These are phyloP conservation scores for Myiozetetes cayanensis DNA, from an alignment of 2,113 vertebrate species.

Conservation along the genomic window DNA sequence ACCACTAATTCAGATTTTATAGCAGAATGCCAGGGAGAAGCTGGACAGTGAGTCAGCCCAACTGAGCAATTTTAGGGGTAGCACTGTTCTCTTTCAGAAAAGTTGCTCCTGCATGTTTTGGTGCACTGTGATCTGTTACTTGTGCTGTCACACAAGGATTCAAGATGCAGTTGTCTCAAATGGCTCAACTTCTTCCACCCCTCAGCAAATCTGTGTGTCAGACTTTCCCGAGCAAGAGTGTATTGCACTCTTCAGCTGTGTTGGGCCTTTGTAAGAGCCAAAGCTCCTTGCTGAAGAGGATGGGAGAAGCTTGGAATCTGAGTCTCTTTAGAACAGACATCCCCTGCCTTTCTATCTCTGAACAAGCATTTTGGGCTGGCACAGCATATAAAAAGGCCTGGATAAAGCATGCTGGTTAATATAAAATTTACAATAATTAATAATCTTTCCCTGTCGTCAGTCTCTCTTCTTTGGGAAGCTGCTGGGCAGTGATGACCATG, in stretches of 20 bases:
- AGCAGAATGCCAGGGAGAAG: background rate
- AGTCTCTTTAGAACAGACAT: background rate
- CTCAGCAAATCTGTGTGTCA: background rate
- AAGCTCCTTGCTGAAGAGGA: background rate
- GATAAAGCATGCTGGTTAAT: background rate
- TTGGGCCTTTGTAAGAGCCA: background rate
- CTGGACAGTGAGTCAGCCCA: background rate
- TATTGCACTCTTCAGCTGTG: background rate
- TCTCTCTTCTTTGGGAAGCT: background rate
- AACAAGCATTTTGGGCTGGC: background rate
- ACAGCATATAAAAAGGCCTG: background rate
- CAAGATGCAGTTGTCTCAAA: background rate
- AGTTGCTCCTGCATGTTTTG: background rate
- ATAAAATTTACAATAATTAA: background rate
- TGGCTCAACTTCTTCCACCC: background rate
- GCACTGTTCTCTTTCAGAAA: background rate
- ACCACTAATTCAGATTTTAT: background rate
- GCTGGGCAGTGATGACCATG: background rate
- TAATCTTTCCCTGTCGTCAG: background rate
- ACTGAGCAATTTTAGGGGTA: background rate
- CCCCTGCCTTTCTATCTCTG: background rate
- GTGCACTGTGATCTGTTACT: background rate
- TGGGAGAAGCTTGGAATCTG: background rate
- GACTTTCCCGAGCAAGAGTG: background rate
- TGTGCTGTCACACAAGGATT: background rate